These are phyloP conservation scores for Coccyzus lansbergi DNA, from an alignment of 2,797 vertebrate species.

Conservation along the genomic window DNA sequence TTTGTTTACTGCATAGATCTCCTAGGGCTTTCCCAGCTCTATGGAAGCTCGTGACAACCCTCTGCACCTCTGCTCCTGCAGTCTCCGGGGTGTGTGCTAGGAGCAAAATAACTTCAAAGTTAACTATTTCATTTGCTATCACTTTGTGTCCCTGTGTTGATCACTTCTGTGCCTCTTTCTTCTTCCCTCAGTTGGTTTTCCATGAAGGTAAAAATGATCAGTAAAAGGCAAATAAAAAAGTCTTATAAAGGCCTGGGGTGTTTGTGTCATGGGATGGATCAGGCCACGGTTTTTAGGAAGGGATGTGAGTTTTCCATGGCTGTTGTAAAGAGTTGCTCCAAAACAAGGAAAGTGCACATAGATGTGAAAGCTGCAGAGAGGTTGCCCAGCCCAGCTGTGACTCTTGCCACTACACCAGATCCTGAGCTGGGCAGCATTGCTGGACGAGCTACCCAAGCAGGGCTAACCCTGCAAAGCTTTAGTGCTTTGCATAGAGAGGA, in stretches of 20 bases:
- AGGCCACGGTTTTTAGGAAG: neutral
- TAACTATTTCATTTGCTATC: neutral
- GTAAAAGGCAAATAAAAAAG: neutral
- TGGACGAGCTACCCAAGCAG: neutral
- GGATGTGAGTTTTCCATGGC: neutral
- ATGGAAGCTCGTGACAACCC: neutral
- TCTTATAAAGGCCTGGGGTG: neutral
- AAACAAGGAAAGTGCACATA: neutral
- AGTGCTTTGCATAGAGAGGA: neutral
- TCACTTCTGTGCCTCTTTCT: neutral
- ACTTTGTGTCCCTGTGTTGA: neutral
- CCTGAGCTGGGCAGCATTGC: neutral
- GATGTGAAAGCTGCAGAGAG: neutral
- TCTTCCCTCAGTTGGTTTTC: neutral
- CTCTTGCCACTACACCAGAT: too few relatives aligned
- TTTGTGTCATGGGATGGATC: neutral
- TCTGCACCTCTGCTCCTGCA: neutral
- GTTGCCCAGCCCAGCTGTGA: neutral
- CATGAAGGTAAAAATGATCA: neutral
- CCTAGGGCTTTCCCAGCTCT: neutral
- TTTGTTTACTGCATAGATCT: neutral
- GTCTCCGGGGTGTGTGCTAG: neutral
- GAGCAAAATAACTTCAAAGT: neutral
- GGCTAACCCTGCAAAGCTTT: neutral
- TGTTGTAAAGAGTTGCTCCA: fast-evolving